Evolutionary conservation across 2,797 vertebrate species (phyloP).

Genomic region (Lutjanus campechanus): DNA sequence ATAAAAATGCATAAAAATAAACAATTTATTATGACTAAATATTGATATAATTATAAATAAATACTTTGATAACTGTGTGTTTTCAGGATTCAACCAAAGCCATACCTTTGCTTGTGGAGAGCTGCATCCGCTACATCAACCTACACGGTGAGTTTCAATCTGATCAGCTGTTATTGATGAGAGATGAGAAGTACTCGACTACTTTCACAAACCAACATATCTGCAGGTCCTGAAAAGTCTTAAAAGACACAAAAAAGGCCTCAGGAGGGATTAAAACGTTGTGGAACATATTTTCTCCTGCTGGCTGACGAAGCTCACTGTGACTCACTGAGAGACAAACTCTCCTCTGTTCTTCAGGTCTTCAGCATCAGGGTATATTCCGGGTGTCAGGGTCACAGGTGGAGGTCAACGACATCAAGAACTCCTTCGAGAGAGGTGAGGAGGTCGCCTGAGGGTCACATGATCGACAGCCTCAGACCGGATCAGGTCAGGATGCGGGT

Average conservation of each 20-base stretch:
- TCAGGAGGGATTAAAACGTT: too few relatives aligned
- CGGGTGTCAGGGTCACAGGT: constrained; percentile 98
- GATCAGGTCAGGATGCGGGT: too few relatives aligned
- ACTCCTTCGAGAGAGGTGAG: constrained; percentile 98
- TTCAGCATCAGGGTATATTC: constrained; percentile 99
- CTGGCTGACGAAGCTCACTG: neutral
- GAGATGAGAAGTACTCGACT: too few relatives aligned
- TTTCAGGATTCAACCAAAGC: constrained; percentile 94
- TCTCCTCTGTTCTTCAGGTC: constrained; percentile 82
- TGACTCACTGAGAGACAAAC: neutral
- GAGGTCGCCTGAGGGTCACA: neutral
- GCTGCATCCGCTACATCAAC: constrained; percentile 98
- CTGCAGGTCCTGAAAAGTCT: neutral
- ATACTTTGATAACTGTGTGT: constrained; percentile 10
- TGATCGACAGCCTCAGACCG: neutral
- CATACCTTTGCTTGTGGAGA: constrained; percentile 98
- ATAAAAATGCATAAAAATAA: too few relatives aligned
- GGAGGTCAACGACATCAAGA: constrained; percentile 99
- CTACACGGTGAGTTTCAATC: constrained; percentile 91
- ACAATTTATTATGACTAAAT: too few relatives aligned
- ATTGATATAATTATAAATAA: too few relatives aligned
- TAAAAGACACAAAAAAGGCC: too few relatives aligned
- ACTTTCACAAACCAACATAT: neutral
- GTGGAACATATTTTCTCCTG: too few relatives aligned
- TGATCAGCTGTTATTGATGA: neutral